A percentile compares a stretch with the other conserved stretches of the same genome.
Conservation (phyloP, 2,113 vertebrate species). For the Helogale parvula region DNA sequence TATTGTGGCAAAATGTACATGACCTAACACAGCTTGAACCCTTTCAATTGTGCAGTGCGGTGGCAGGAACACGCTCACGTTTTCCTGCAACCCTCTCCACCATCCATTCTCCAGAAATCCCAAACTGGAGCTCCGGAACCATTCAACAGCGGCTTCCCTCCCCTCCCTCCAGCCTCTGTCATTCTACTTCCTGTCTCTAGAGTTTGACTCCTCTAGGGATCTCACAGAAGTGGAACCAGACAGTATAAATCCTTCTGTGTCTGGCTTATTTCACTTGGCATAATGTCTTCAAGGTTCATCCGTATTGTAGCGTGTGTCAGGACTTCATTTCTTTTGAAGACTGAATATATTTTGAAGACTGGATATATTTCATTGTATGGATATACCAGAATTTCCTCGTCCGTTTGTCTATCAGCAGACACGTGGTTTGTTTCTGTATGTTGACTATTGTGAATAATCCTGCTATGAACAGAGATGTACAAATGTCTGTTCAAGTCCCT, state of each 20-base stretch:
- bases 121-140: neutral
- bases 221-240: no score
- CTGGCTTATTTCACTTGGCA: neutral
- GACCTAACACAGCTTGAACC: neutral
- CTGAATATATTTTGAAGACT: no score
- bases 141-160: no score
- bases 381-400: neutral
- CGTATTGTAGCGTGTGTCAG: fast-evolving
- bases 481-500: no score
- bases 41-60: neutral
- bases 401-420: fast-evolving
- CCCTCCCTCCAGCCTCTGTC: neutral
- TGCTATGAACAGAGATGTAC: fast-evolving
- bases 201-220: neutral
- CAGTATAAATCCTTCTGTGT: no score
- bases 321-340: neutral
- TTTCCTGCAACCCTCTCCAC: neutral
- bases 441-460: neutral
- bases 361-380: neutral
- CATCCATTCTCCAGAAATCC: neutral
- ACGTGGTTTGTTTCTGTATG: neutral
- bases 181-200: neutral
- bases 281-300: neutral
- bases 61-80: no score
- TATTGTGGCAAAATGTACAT: neutral